Percentiles rank a stretch among this genome's conserved stretches.
Conservation (phyloP, 2,113 vertebrate genomes). For the Bujurquina vittata region DNA sequence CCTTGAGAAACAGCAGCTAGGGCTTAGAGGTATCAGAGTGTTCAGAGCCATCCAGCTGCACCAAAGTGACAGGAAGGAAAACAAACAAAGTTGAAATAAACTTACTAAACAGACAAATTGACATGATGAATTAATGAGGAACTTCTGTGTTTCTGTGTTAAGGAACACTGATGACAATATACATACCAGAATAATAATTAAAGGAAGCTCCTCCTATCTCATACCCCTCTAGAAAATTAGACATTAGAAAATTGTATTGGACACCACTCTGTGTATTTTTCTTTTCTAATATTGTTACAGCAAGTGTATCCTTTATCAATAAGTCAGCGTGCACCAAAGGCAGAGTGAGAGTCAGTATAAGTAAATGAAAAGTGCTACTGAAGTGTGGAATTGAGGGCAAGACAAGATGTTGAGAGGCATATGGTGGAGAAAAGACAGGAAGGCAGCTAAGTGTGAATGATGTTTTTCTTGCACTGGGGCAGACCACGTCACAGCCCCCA, state of each 20-base stretch:
- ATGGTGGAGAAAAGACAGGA: slow-evolving; percentile 26
- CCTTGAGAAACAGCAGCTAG: not conserved
- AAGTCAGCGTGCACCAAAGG: slow-evolving; percentile 20
- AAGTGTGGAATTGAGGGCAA: slow-evolving; percentile 56
- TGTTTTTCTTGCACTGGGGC: slow-evolving; percentile 56
- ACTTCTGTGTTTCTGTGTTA: not conserved
- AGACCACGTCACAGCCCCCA: slow-evolving; percentile 50
- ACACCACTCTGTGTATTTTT: not conserved
- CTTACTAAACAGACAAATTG: not conserved
- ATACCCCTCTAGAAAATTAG: not conserved
- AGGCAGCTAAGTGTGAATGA: slow-evolving; percentile 70
- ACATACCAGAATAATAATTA: not conserved
- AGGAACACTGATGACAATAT: not conserved
- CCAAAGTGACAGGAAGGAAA: not conserved
- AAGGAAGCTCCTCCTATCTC: not conserved
- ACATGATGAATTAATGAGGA: not conserved
- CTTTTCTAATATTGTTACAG: slow-evolving; percentile 1
- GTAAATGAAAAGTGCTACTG: slow-evolving; percentile 49
- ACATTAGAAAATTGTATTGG: not conserved
- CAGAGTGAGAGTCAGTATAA: slow-evolving; percentile 32
- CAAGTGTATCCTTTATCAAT: slow-evolving; percentile 1
- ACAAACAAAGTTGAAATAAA: not conserved
- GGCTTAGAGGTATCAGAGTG: slow-evolving; percentile 1
- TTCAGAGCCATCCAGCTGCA: not conserved
- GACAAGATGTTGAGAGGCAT: slow-evolving; percentile 38